phyloP scores from a whole-genome alignment of 2,888 invertebrate species.

The Eupithecia insigniata region DNA sequence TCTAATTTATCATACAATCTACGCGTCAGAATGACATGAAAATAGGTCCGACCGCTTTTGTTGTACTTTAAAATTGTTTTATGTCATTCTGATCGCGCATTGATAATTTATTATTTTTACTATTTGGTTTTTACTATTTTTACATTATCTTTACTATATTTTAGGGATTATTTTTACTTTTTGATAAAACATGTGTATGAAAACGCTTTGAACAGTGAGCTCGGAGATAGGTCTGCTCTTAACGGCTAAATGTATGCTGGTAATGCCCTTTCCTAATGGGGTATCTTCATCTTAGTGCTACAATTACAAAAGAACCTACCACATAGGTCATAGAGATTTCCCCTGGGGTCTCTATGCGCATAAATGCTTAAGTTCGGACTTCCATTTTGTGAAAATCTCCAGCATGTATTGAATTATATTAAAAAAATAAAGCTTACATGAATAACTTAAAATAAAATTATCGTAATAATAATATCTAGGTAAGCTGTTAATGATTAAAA shows the following conservation, averaged over 20 bases:
- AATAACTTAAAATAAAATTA: no score
- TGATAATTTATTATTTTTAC: no score
- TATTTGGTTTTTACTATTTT: no score
- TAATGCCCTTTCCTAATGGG: slow-evolving; percentile 12
- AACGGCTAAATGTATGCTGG: slow-evolving; percentile 8
- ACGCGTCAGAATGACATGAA: no score
- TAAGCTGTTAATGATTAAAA: no score
- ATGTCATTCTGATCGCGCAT: background rate
- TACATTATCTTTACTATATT: no score
- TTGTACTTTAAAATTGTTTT: background rate
- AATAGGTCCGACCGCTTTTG: no score
- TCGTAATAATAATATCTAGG: no score
- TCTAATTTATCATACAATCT: background rate
- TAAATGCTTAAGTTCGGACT: background rate
- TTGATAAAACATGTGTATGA: slow-evolving; percentile 4
- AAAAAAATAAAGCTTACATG: no score
- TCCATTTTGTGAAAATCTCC: background rate
- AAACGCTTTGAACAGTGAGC: background rate
- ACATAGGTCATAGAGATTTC: background rate
- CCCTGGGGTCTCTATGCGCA: background rate
- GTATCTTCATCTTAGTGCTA: background rate
- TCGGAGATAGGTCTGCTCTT: background rate
- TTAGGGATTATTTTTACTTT: no score
- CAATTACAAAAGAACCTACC: slow-evolving; percentile 6
- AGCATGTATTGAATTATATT: no score